phyloP scores from a whole-genome alignment of 2,888 invertebrate genomes.

The Phania funesta region DNA sequence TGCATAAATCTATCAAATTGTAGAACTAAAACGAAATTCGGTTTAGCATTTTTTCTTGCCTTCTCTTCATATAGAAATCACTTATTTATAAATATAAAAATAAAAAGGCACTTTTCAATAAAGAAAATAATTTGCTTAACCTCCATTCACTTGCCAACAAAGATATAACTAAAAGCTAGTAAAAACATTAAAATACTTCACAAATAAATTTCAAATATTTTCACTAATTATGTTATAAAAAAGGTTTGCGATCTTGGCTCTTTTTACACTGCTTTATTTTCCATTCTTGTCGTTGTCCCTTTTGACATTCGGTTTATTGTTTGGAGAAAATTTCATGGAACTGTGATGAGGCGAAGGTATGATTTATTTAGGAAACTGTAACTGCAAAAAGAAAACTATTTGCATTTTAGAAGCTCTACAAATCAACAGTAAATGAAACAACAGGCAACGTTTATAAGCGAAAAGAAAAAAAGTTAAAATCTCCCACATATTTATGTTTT shows the following conservation, averaged over 20 bases:
- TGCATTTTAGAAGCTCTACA: constrained; percentile 33
- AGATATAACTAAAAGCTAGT: neutral
- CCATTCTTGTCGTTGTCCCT: neutral
- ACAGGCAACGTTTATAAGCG: neutral
- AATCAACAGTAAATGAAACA: constrained; percentile 25
- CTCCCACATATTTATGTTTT: constrained; percentile 65
- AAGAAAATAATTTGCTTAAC: no score
- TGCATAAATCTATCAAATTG: no score
- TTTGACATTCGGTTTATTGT: constrained; percentile 15
- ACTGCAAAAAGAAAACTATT: constrained; percentile 29
- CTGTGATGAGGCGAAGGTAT: constrained; percentile 45
- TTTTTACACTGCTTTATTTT: neutral
- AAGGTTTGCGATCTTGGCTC: constrained; percentile 11
- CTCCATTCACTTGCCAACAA: no score
- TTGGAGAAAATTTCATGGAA: constrained; percentile 21
- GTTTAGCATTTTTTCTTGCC: no score
- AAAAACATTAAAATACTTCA: constrained; percentile 52
- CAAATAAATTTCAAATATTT: constrained; percentile 71
- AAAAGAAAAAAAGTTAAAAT: constrained; percentile 3
- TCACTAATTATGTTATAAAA: constrained; percentile 65
- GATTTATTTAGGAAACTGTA: constrained; percentile 44
- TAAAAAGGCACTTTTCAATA: no score
- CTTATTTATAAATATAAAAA: no score
- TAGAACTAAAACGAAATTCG: no score
- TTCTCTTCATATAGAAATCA: no score